Evolutionary conservation across 2,888 invertebrate species (phyloP), one percentile per base, ranked within the genome.

Genomic region (Dasysyrphus tricinctus): DNA sequence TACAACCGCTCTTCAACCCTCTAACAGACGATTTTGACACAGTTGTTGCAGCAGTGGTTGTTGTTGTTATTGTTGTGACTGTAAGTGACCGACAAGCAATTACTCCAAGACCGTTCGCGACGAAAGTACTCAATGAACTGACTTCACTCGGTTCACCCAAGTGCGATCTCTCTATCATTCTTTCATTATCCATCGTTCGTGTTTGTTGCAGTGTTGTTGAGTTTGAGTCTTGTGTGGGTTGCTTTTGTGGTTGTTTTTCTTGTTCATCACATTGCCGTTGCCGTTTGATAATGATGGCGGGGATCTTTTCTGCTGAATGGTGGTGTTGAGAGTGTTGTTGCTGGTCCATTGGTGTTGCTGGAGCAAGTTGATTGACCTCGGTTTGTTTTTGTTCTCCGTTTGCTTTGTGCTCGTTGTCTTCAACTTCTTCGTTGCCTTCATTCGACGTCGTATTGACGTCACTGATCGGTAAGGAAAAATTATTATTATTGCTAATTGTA

Each of bases 41-140:
- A 61, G 80, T 57, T 73, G 69, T 67, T 76, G 72, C 67, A 49
- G 81, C 76, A 61, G 75, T 65, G 67, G 73, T 67, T 37, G 57
- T 76, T 49, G 65, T 51, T 69, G 65, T 76, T 47, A 57, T 42
- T 69, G 65, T 44, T 69, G 63, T 42, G 44, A 54, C 14, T 73
- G 63, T 61, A 8, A 72, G 19, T 34, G 86, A 74, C 70, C 82
- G 86, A 82, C 75, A 24, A 34, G 59, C 73, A 56, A 75, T 70
- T 63, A 42, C 65, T 19, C 37, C 57, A 16, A 47, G n/a, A 79
- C 89, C 88, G 84, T 88, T 89, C 91, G 89, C 91, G 88, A 70
- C 89, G 89, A 90, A 91, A 88, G 90, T 89, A 90, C 90, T 90
- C 89, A 91, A 89, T 88, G 89, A 90, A 91, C 91, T 91, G 91